Conservation (phyloP, 1,140 invertebrate genomes). For the Branchinecta lynchi region DNA sequence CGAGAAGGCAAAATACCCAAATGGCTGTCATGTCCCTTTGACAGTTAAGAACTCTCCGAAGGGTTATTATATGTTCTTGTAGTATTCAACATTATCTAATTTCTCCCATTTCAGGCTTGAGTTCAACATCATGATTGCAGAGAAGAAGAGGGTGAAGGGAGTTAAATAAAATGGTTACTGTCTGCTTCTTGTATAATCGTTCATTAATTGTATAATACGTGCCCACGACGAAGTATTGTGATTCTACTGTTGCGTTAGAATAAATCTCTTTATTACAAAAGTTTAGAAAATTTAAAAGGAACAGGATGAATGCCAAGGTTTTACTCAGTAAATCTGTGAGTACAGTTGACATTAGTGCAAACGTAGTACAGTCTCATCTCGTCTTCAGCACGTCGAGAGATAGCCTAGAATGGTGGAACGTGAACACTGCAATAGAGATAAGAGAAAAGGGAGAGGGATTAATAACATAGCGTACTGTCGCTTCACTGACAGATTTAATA, state of each 20-base stretch:
- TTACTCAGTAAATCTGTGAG: constrained; percentile 95
- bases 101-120: background rate
- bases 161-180: background rate
- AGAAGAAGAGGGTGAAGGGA: background rate
- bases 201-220: no score
- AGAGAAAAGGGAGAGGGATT: background rate
- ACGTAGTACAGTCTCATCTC: constrained; percentile 99
- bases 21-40: no score
- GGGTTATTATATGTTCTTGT: no score
- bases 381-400: constrained; percentile 41
- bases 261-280: no score
- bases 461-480: background rate
- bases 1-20: no score
- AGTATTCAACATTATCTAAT: background rate
- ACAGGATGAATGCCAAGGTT: background rate
- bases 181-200: no score
- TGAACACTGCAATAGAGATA: constrained; percentile 12
- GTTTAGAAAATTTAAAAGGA: no score
- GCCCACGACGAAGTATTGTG: no score
- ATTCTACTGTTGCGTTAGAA: no score
- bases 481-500: background rate
- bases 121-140: background rate
- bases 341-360: constrained; percentile 81
- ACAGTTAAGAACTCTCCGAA: no score
- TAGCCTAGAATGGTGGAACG: constrained; percentile 25